Evolutionary conservation across 2,888 invertebrate genomes (phyloP).

Genomic region (Calliscelio sp.): DNA sequence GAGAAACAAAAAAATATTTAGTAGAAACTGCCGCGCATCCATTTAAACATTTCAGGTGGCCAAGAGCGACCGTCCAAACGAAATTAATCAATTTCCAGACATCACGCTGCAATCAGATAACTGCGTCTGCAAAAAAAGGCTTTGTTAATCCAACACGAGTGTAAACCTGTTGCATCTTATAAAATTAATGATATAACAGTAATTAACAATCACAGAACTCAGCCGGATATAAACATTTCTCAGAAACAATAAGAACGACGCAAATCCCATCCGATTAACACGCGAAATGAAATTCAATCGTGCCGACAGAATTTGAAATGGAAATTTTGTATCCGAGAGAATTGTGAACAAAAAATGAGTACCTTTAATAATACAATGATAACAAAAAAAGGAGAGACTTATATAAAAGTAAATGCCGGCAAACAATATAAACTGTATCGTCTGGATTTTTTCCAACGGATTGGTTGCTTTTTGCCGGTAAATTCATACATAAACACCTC

Average conservation of each 20-base stretch:
- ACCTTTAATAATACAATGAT: background rate
- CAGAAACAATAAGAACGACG: background rate
- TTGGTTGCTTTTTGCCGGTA: conserved; percentile 16
- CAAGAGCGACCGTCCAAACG: background rate
- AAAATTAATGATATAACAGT: conserved; percentile 12
- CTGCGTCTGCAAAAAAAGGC: background rate
- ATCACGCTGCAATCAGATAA: background rate
- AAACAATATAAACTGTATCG: conserved; percentile 13
- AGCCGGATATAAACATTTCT: conserved; percentile 1
- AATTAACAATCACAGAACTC: conserved; percentile 4
- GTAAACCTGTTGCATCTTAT: conserved; percentile 1
- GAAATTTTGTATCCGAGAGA: background rate
- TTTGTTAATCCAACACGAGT: background rate
- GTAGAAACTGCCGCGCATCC: background rate
- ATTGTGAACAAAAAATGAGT: background rate
- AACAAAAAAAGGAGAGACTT: background rate
- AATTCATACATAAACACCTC: conserved; percentile 20
- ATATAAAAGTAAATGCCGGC: conserved; percentile 7
- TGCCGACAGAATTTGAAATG: conserved; percentile 2
- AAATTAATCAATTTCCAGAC: conserved; percentile 8
- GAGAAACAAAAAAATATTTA: no score
- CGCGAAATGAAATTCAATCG: background rate
- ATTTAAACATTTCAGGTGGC: background rate
- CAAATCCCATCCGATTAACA: background rate
- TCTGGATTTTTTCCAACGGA: background rate